Evolutionary conservation across 2,113 vertebrate genomes (phyloP), one percentile per base, ranked within the genome.

Genomic region (Antigone vipio): DNA sequence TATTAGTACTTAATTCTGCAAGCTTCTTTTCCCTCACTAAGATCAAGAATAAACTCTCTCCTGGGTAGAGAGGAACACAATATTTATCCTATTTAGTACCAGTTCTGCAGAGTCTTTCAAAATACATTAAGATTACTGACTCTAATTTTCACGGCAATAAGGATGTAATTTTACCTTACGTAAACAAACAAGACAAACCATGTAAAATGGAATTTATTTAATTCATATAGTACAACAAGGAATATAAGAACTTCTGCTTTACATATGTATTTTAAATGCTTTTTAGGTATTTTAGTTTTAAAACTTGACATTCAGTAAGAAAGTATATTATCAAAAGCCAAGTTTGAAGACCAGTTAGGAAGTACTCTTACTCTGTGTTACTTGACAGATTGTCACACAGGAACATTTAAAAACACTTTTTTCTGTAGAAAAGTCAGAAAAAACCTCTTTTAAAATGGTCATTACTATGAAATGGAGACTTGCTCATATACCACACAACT

Each of bases 241-340:
- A 92, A 91, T 72, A 20, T n/a, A 91, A 74, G 63, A 71, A 77
- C 11, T 75, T 84, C 42, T 74, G 14, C 52, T 87, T 89, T n/a
- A 58, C 32, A 6, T 52, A 58, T 6, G 34, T 45, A 62, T 64
- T 89, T 68, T 47, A 75, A 68, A 45, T 27, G 52, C 1, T 47
- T 89, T 74, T 62, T 1, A 72, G 55, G 44, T 56, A 91, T 66
- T 87, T 96, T 92, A 87, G 86, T 86, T 97, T 95, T 92, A 95
- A 96, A 97, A 78, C 22, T 29, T 47, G 75, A 88, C 59, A 93
- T 56, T 78, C 42, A 87, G 52, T 92, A 94, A 93, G 62, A 90
- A 94, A 77, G 15, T 44, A 72, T 6, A 73, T 9, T 68, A 88
- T 63, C 55, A 89, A 92, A 96, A 92, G 35, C 63, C 20, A 72